Base-by-base conservation (phyloP, 2,113 vertebrate genomes). In the Oncorhynchus mykiss region DNA sequence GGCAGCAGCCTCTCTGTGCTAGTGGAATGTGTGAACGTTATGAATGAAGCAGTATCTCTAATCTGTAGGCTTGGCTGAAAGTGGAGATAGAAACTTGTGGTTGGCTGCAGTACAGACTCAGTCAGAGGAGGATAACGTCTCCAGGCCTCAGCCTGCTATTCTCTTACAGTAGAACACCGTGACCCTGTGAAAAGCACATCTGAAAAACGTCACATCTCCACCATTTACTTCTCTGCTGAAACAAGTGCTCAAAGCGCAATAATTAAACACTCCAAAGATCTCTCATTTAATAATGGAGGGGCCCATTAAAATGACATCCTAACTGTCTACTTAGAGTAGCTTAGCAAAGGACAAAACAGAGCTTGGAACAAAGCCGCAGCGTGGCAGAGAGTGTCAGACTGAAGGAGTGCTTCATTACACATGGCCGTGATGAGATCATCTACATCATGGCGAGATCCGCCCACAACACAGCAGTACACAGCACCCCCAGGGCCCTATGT, bases 1-100 rank as follows among this genome's bases (percentile, higher is more conserved):
- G 34, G 34, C 34, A 34, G 34, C 34, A 34, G 34, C 34, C 34
- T 34, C 31, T 34, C 34, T 34, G 34, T 34, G 34, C 34, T 34
- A 1, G 6, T 34, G 34, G 6, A 45, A 45, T 45, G 9, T 82
- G 71, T 75, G 78, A 82, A 82, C 9, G 74, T 90, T 78, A 84
- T 73, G 71, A 31, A 75, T 81, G 80, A 86, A 78, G 73, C 60
- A 70, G 71, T 76, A 71, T 70, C 70, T 70, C 68, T 72, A 69
- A 78, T 85, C 66, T 39, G 31, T 67, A 82, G 82, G 72, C 77
- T 69, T 74, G 77, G 81, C 74, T 45, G 39, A 45, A 45, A 45
- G 39, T 45, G 39, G 39, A 45, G 8, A 45, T 45, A 45, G 39
- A 45, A 45, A 45, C 39, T 9, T 45, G 39, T 45, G 39, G 39